Conservation (phyloP, 2,888 invertebrate species). For the Molanna angustata region DNA sequence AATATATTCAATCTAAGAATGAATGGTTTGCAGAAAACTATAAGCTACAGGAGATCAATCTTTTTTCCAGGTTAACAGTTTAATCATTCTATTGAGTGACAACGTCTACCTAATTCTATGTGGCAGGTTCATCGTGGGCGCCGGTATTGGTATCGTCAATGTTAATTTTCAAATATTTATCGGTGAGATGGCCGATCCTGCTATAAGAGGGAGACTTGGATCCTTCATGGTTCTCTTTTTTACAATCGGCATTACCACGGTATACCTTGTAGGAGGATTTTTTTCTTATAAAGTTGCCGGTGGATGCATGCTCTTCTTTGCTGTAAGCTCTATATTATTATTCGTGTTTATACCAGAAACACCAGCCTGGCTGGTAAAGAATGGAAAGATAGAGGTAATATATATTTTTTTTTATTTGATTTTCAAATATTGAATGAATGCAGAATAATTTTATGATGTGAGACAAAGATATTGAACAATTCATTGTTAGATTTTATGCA, state of each 20-base stretch:
- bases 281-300: constrained; percentile 16
- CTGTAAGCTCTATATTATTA: constrained; percentile 7
- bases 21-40: no score
- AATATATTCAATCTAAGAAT: no score
- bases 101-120: constrained; percentile 12
- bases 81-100: constrained; percentile 1
- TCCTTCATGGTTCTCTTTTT: constrained; percentile 14
- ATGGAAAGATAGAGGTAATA: constrained; percentile 19
- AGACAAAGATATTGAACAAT: no score
- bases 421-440: background rate
- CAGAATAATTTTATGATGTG: no score
- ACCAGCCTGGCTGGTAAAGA: constrained; percentile 17
- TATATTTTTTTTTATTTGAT: background rate
- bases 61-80: constrained; percentile 13
- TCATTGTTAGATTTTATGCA: no score
- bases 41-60: no score
- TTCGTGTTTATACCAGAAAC: constrained; percentile 20
- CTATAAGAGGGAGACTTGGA: constrained; percentile 14
- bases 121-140: constrained; percentile 19
- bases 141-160: constrained; percentile 7
- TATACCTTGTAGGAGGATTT: constrained; percentile 20
- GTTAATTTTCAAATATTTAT: constrained; percentile 16
- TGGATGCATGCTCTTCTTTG: constrained; percentile 6
- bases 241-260: constrained; percentile 14
- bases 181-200: constrained; percentile 15